phyloP scores from a whole-genome alignment of 2,113 vertebrate genomes.

The Sylvietta virens region DNA sequence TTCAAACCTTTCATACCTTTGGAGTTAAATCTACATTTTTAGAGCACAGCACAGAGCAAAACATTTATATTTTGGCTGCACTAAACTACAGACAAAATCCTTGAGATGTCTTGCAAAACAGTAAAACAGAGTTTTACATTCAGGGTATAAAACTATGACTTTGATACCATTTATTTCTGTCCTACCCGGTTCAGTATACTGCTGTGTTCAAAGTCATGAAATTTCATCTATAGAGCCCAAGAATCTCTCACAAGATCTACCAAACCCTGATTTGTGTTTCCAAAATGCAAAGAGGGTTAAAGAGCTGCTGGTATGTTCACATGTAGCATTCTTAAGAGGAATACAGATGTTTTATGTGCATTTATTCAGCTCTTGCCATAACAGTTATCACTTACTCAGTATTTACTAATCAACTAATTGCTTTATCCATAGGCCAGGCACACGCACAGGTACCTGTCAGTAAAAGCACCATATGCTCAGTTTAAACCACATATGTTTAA shows the following conservation, averaged over 20 bases:
- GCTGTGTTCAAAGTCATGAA: not conserved
- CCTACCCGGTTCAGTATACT: not conserved
- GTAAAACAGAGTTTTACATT: not conserved
- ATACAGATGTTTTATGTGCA: not conserved
- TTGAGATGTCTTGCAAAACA: not conserved
- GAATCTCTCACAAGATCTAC: not conserved
- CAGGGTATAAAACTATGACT: not conserved
- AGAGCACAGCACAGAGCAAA: not conserved
- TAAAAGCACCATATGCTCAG: not conserved
- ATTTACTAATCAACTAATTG: not conserved
- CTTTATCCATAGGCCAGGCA: not conserved
- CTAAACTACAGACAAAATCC: not conserved
- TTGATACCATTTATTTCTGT: not conserved
- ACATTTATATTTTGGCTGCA: accelerated
- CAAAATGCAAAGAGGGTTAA: not conserved
- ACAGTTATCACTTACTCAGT: not conserved
- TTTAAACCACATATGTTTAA: not conserved
- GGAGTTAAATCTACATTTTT: not conserved
- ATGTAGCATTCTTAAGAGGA: not conserved
- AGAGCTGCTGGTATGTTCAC: not conserved
- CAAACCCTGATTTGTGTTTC: not conserved
- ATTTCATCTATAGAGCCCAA: not conserved
- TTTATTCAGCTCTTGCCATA: not conserved
- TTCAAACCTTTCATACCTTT: not conserved
- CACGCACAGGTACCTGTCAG: not conserved